Evolutionary conservation across 35 echinoderm and acorn worm genomes (phyloP), one percentile per base, ranked within the genome.

Genomic region (Heliocidaris erythrogramma): DNA sequence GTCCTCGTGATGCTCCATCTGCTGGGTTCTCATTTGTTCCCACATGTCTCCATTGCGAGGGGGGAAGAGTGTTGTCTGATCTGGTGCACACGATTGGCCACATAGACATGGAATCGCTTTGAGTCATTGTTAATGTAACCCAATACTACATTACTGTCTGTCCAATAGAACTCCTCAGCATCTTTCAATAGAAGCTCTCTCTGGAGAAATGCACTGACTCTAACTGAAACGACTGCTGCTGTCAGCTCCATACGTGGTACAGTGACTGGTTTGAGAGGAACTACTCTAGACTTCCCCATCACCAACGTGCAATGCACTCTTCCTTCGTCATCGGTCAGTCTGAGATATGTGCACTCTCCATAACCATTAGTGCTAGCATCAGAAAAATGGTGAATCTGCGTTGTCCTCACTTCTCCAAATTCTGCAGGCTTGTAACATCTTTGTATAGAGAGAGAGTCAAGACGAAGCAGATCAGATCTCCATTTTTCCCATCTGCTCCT

Each of bases 301-400:
- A 98, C 10, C 24, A 98, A 47, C 17, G 85, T 42, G 3, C 86
- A 95, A n/a, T n/a, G n/a, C n/a, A n/a, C n/a, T n/a, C n/a, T n/a
- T n/a, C n/a, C n/a, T n/a, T n/a, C n/a, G n/a, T 93, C 88, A 60
- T 95, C 69, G 14, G 88, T 53, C 13, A 96, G 86, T 13, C 97
- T 85, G 0, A 96, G 47, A 88, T 96, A 96, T 21, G 94, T 52
- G 50, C 97, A 96, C n/a, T 94, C 85, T 6, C 95, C 96, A 94
- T 98, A 96, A 13, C 96, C 94, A 42, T 42, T 42, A 42, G 35
- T 42, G 35, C 35, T 42, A 42, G 35, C 35, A 42, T 42, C 97
- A 0, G 93, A 93, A 86, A 98, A 98, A 91, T 96, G 97, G 27
- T 98, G 96, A 59, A 98, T 10, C 89, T 98, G 92, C 6, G 94